Evolutionary conservation across 2,888 invertebrate species (phyloP).

Genomic region (Blastobasis adustella): DNA sequence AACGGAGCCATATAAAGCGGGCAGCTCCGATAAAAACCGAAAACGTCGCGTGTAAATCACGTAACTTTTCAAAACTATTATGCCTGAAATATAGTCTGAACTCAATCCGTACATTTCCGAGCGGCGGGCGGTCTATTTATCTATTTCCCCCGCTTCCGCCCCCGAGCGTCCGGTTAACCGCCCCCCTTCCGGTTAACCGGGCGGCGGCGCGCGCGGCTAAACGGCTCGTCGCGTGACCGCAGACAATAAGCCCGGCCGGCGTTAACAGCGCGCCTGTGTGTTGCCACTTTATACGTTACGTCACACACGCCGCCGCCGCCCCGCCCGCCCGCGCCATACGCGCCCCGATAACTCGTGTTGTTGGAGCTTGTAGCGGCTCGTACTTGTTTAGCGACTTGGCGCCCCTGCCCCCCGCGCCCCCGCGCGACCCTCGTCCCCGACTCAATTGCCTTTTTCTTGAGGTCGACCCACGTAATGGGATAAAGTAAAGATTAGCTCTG

Average conservation of each 20-base stretch:
- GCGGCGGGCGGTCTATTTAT: constrained; percentile 73
- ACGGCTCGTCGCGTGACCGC: constrained; percentile 76
- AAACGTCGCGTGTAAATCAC: constrained; percentile 71
- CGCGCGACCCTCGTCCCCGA: constrained; percentile 34
- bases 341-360: constrained; percentile 52
- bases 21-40: constrained; percentile 60
- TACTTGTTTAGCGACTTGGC: constrained; percentile 49
- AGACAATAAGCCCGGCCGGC: constrained; percentile 74
- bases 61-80: constrained; percentile 73
- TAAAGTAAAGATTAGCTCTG: constrained; percentile 66
- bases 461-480: constrained; percentile 63
- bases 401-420: constrained; percentile 24
- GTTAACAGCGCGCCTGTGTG: constrained; percentile 74
- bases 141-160: constrained; percentile 75
- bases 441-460: constrained; percentile 68
- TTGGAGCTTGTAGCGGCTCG: constrained; percentile 46
- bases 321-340: constrained; percentile 21
- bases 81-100: constrained; percentile 72
- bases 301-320: constrained; percentile 22
- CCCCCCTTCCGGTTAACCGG: constrained; percentile 75
- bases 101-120: constrained; percentile 75
- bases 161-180: constrained; percentile 73
- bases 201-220: constrained; percentile 70
- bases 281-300: constrained; percentile 70
- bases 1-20: constrained; percentile 49